These are phyloP conservation scores for Molorchus minor DNA, from an alignment of 2,888 invertebrate species.

Conservation along the genomic window DNA sequence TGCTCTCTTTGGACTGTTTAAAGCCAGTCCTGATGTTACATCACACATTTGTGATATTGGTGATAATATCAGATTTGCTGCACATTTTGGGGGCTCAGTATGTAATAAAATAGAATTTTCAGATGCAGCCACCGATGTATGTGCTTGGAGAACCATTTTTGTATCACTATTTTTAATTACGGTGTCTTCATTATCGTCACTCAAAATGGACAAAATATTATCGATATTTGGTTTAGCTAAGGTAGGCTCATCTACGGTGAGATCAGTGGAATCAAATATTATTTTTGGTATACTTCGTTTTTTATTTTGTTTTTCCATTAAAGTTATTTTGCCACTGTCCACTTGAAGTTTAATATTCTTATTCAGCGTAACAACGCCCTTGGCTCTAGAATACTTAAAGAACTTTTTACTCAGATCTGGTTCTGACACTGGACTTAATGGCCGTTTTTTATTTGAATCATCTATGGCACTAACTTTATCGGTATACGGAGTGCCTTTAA, in stretches of 20 bases:
- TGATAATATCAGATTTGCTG: constrained; percentile 57
- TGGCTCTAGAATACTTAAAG: constrained; percentile 60
- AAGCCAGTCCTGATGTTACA: constrained; percentile 63
- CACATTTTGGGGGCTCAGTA: constrained; percentile 30
- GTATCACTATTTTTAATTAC: constrained; percentile 39
- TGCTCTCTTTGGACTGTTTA: constrained; percentile 63
- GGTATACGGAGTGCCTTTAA: not conserved
- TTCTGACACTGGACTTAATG: constrained; percentile 29
- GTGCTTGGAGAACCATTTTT: constrained; percentile 43
- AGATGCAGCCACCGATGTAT: constrained; percentile 46
- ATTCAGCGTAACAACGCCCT: constrained; percentile 58
- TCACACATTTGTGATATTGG: constrained; percentile 65
- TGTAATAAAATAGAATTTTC: constrained; percentile 51
- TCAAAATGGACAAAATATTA: constrained; percentile 57
- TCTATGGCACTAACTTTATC: not conserved
- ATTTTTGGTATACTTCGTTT: constrained; percentile 22
- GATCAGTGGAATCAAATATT: constrained; percentile 57
- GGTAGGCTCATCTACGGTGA: constrained; percentile 51
- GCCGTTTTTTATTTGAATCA: constrained; percentile 21
- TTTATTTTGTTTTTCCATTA: constrained; percentile 40
- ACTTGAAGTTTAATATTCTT: constrained; percentile 59
- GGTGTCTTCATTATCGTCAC: constrained; percentile 50
- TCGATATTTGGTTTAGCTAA: constrained; percentile 38
- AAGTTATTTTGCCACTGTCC: constrained; percentile 53
- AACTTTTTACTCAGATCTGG: constrained; percentile 58